phyloP scores from a whole-genome alignment of 2,113 vertebrate species.

The Megaceryle torquata region DNA sequence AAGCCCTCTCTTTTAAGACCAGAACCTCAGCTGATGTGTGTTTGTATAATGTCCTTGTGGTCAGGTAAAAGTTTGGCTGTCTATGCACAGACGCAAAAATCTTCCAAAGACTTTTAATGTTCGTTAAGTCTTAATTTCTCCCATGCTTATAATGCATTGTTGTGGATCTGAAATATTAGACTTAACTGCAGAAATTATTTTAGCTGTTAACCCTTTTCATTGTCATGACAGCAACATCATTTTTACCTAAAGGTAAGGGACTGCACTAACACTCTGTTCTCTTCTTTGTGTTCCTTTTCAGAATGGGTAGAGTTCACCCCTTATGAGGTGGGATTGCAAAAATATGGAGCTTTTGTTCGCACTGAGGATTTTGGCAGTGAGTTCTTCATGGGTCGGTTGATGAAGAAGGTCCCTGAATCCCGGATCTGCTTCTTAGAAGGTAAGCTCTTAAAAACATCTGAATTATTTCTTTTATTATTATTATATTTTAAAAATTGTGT shows the following conservation, averaged over 20 bases:
- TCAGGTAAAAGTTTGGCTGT: background rate
- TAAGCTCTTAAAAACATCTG: constrained; percentile 6
- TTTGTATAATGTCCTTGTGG: background rate
- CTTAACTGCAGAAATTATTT: background rate
- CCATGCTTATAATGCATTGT: background rate
- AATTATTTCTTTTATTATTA: background rate
- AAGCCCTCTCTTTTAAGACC: background rate
- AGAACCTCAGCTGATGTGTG: background rate
- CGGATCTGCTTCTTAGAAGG: constrained; percentile 82
- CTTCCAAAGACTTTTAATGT: background rate
- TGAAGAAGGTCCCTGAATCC: constrained; percentile 82
- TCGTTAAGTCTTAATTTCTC: background rate
- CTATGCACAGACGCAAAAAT: background rate
- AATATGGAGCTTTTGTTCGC: constrained; percentile 83
- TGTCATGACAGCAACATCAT: background rate
- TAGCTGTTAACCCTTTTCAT: background rate
- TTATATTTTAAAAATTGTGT: background rate
- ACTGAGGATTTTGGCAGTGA: constrained; percentile 84
- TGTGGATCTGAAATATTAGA: background rate
- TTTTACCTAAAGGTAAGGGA: background rate
- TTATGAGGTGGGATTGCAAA: constrained; percentile 86
- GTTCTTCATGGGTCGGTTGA: constrained; percentile 85
- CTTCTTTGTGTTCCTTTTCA: constrained; percentile 14
- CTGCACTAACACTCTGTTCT: background rate
- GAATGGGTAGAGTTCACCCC: constrained; percentile 91